Conservation (phyloP, 2,797 vertebrate species). For the Melanotaenia parkinsoni region DNA sequence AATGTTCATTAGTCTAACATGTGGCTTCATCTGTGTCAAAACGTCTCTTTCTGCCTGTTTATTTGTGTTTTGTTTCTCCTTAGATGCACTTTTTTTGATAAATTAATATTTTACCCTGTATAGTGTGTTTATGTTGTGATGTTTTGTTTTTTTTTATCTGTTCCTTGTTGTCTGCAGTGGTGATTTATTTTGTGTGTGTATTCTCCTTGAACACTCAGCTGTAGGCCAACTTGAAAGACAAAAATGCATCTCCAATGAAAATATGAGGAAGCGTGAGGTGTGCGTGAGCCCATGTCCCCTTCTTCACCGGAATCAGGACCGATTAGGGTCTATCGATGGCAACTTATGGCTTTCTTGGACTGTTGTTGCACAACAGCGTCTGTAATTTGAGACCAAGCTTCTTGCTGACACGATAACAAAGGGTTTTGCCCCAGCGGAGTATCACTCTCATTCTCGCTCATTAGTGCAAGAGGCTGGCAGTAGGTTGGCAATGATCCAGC, state of each 20-base stretch:
- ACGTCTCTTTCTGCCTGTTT: constrained; percentile 23
- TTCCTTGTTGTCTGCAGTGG: constrained; percentile 53
- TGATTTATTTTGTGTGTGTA: constrained; percentile 31
- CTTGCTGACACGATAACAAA: constrained; percentile 65
- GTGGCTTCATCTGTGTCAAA: constrained; percentile 49
- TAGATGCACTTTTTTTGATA: constrained; percentile 75
- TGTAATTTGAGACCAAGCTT: constrained; percentile 57
- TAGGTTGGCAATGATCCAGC: constrained; percentile 60
- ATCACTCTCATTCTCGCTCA: constrained; percentile 68
- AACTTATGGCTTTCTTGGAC: constrained; percentile 38
- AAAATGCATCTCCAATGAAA: constrained; percentile 4
- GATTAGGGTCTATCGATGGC: constrained; percentile 37
- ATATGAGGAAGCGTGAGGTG: constrained; percentile 4
- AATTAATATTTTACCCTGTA: constrained; percentile 69
- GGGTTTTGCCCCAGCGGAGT: constrained; percentile 55
- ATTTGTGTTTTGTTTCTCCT: constrained; percentile 60
- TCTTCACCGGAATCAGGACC: constrained; percentile 35
- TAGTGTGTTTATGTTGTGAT: constrained; percentile 67
- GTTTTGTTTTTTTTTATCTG: constrained; percentile 68
- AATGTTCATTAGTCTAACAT: constrained; percentile 40
- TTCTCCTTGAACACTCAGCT: constrained; percentile 37
- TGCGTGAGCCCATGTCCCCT: constrained; percentile 17
- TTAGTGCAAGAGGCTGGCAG: constrained; percentile 65
- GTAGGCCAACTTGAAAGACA: constrained; percentile 32
- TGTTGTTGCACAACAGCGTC: constrained; percentile 52